Base-by-base conservation (phyloP, 2,888 invertebrate genomes). In the Drosophila monieri region DNA sequence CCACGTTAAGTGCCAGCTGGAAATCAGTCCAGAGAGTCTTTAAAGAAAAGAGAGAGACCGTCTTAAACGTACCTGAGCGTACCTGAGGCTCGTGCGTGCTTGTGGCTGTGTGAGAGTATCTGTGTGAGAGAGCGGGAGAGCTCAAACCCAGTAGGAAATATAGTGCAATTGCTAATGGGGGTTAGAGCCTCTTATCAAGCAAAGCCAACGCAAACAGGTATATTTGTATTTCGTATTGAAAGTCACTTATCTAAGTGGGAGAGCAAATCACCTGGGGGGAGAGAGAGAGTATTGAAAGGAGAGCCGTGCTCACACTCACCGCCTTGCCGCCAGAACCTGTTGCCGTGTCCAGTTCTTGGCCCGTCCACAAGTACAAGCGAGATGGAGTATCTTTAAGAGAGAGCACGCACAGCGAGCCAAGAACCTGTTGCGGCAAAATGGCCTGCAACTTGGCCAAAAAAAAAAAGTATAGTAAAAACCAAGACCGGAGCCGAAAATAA, bases 351-450 rank as follows among this genome's bases (percentile, higher is more conserved):
- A 80, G 77, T 83, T 86, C 84, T 79, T 58, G 1, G 12, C 43
- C 18, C 10, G 57, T 54, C 51, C 30, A 51, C 41, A 43, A 21
- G 30, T 39, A 39, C 37, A 62, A 61, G 67, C 49, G 53, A 64
- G 61, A 61, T 72, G 51, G 68, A 68, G 55, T 57, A 49, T 70
- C 54, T 57, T 59, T 47, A 23, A 48, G 55, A 56, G 64, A 68
- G 59, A 37, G 46, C 25, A 23, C 32, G 46, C 30, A 48, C 37
- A 54, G 73, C 65, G 65, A 54, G 73, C 65, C 73, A 65, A 81
- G 85, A 81, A 81, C 88, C 81, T 80, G 80, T 80, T 80, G 80
- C 80, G 87, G 85, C 73, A 67, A 70, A 67, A 55, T 73, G 66
- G 68, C 70, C 57, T 74, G 76, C 81, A 74, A 65, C 79, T 76